These are phyloP conservation scores for Lethrus apterus DNA, from an alignment of 1,140 invertebrate genomes.

Conservation along the genomic window DNA sequence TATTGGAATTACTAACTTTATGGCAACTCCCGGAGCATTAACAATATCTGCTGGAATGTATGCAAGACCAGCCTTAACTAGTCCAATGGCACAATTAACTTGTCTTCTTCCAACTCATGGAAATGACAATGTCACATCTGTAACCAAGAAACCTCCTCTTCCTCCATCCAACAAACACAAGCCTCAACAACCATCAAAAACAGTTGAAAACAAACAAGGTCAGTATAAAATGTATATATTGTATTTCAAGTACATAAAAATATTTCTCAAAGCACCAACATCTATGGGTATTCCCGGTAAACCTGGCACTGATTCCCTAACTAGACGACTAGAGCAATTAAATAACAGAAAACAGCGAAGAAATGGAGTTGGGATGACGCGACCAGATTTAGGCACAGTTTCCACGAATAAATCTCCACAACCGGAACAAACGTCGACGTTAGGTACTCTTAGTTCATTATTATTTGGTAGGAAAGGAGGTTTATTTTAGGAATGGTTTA, in stretches of 20 bases:
- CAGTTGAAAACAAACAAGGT: constrained; percentile 15
- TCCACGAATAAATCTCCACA: constrained; percentile 40
- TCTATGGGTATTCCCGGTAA: constrained; percentile 47
- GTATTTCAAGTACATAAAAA: not conserved
- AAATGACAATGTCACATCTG: constrained; percentile 19
- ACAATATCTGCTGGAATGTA: constrained; percentile 50
- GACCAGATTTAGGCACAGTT: constrained; percentile 51
- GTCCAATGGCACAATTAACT: constrained; percentile 68
- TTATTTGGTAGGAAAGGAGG: constrained; percentile 78
- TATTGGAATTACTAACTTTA: constrained; percentile 59
- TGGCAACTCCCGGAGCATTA: constrained; percentile 51
- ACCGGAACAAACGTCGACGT: constrained; percentile 54
- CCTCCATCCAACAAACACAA: not conserved
- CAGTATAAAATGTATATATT: constrained; percentile 6
- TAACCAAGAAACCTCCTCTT: not conserved
- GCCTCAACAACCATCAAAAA: not conserved
- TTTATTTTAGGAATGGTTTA: too few species aligned
- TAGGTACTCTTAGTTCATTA: constrained; percentile 71
- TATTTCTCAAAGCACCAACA: constrained; percentile 14
- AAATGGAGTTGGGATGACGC: constrained; percentile 42
- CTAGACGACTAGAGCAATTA: constrained; percentile 41
- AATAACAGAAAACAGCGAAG: constrained; percentile 41
- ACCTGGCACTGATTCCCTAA: constrained; percentile 48
- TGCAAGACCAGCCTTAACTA: constrained; percentile 48
- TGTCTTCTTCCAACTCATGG: constrained; percentile 49